Conservation (phyloP, 1,140 invertebrate genomes). For the Saccostrea glomerata region DNA sequence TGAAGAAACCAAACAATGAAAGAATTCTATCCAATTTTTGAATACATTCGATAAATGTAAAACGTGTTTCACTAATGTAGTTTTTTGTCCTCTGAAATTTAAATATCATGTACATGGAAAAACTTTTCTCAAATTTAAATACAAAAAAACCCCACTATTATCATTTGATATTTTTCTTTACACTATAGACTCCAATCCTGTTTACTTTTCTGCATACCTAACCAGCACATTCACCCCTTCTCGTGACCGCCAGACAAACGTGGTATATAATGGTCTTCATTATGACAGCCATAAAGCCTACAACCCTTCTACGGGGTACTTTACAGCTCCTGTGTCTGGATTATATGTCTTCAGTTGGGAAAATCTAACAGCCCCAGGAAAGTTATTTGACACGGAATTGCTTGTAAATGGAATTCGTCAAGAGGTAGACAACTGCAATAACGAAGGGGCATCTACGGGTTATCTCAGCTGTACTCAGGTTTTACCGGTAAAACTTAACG, state of each 20-base stretch:
- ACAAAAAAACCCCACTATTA: no score
- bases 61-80: no score
- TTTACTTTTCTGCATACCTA: neutral
- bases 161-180: neutral
- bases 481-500: neutral
- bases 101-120: no score
- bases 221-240: neutral
- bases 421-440: neutral
- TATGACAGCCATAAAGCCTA: neutral
- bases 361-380: neutral
- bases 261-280: neutral
- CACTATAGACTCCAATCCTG: neutral
- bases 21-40: no score
- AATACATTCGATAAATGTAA: no score
- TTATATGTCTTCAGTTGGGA: constrained; percentile 1
- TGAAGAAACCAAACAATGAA: no score
- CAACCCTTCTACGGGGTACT: neutral
- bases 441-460: neutral
- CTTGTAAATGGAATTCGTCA: neutral
- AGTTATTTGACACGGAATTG: neutral
- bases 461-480: neutral
- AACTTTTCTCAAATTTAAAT: no score
- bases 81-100: no score
- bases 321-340: neutral
- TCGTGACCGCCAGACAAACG: neutral